Percentiles rank a stretch among this genome's conserved stretches.
phyloP scores from a whole-genome alignment of 1,140 invertebrate genomes.

The Drosophila parabipectinata region DNA sequence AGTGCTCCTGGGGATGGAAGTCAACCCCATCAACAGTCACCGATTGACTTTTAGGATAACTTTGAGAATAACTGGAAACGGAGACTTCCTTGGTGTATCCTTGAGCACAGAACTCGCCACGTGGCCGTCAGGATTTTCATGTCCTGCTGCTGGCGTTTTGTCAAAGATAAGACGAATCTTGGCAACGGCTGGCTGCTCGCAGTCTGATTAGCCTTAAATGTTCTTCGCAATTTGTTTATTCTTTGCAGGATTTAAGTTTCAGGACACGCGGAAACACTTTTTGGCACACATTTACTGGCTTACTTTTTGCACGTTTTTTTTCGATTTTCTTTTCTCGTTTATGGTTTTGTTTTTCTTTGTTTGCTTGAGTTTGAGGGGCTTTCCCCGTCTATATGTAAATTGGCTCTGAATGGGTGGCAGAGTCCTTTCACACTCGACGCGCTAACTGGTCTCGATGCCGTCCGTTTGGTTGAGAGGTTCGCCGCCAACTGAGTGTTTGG shows the following conservation, averaged over 20 bases:
- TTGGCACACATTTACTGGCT: constrained; percentile 57
- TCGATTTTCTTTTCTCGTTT: constrained; percentile 4
- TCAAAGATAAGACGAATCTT: constrained; percentile 56
- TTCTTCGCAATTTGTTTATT: constrained; percentile 41
- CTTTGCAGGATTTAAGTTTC: constrained; percentile 4
- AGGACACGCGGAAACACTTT: constrained; percentile 46
- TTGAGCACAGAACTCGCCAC: constrained; percentile 5
- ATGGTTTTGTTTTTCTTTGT: not conserved
- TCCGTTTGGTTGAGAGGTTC: constrained; percentile 70
- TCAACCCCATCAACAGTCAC: constrained; percentile 57
- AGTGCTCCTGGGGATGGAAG: constrained; percentile 27
- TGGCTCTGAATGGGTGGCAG: constrained; percentile 28
- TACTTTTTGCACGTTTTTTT: constrained; percentile 54
- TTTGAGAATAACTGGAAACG: constrained; percentile 26
- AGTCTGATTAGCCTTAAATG: constrained; percentile 49
- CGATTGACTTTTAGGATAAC: constrained; percentile 67
- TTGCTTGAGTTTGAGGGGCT: constrained; percentile 29
- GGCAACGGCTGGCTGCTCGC: constrained; percentile 16
- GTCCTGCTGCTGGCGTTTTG: constrained; percentile 64
- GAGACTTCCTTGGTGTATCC: constrained; percentile 32
- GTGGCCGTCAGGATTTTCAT: constrained; percentile 8
- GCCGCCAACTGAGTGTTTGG: constrained; percentile 67
- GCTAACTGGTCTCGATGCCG: constrained; percentile 26
- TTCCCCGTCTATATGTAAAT: constrained; percentile 47
- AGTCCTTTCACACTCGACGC: constrained; percentile 32